Conservation (phyloP, 2,797 vertebrate species). For the Peromyscus eremicus region DNA sequence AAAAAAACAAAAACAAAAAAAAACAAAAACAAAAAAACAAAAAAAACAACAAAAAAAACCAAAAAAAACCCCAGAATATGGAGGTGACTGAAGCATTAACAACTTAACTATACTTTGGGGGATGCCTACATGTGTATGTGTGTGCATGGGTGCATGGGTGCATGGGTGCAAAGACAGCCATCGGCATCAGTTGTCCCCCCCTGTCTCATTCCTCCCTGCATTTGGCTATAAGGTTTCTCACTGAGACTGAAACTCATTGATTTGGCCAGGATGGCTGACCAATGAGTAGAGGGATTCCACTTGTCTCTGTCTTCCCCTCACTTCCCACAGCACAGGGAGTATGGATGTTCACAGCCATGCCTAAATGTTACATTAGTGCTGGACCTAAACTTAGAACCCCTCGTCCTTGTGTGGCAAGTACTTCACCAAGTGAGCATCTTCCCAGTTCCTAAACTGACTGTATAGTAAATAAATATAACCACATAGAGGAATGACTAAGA, state of each 20-base stretch:
- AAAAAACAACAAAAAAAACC: too few species aligned
- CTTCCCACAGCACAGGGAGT: neutral
- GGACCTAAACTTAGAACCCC: neutral
- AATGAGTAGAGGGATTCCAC: neutral
- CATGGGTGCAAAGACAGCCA: neutral
- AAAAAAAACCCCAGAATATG: too few species aligned
- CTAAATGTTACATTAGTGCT: neutral
- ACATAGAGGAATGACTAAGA: neutral
- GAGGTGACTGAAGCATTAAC: neutral
- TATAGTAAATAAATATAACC: neutral
- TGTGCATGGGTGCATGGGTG: neutral
- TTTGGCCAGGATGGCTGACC: neutral
- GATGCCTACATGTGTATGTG: neutral
- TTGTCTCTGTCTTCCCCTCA: neutral
- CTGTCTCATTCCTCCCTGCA: neutral
- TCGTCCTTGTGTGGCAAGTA: neutral
- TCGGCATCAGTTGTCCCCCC: too few species aligned
- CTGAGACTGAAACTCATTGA: neutral
- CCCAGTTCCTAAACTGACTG: neutral
- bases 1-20: too few species aligned
- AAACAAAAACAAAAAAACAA: too few species aligned
- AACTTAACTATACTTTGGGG: neutral
- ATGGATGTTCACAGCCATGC: neutral
- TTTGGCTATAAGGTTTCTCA: neutral
- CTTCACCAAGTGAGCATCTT: neutral